These are phyloP conservation scores for Sardinella longiceps DNA, from an alignment of 2,797 vertebrate genomes.

Conservation along the genomic window DNA sequence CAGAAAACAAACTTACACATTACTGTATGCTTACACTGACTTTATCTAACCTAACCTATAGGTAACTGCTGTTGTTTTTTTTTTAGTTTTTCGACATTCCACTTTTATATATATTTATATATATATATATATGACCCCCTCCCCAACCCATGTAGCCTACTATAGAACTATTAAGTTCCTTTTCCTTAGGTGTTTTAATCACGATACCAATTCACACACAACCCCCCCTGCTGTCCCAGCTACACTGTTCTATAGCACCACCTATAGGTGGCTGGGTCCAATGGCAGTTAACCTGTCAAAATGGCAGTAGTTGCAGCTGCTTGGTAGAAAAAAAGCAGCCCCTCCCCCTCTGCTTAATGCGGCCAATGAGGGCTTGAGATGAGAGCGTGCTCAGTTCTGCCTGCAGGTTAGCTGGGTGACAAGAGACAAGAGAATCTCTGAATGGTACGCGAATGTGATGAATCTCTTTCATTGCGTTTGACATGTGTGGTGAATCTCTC, in stretches of 20 bases:
- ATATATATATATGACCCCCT: too few species aligned
- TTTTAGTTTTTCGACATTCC: slow-evolving; percentile 26
- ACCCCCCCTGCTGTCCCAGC: background rate
- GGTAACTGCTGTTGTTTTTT: slow-evolving; percentile 43
- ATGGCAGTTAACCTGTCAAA: slow-evolving; percentile 46
- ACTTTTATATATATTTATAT: background rate
- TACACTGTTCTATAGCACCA: slow-evolving; percentile 24
- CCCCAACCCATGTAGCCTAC: background rate
- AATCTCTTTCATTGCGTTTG: slow-evolving; percentile 10
- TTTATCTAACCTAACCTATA: slow-evolving; percentile 24
- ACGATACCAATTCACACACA: background rate
- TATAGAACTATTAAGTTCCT: too few species aligned
- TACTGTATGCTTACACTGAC: slow-evolving; percentile 38
- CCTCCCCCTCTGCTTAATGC: slow-evolving; percentile 46
- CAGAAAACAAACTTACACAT: slow-evolving; percentile 24
- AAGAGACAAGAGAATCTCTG: background rate
- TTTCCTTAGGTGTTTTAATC: too few species aligned
- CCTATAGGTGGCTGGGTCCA: slow-evolving; percentile 15
- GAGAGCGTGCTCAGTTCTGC: background rate
- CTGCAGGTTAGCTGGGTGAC: background rate
- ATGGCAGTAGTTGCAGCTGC: slow-evolving; percentile 73
- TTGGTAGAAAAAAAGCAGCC: slow-evolving; percentile 45
- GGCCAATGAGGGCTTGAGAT: slow-evolving; percentile 22
- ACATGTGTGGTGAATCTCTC: slow-evolving; percentile 18
- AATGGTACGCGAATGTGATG: background rate